These are phyloP conservation scores for Penaeus japonicus DNA, from an alignment of 1,140 invertebrate species.

Conservation along the genomic window DNA sequence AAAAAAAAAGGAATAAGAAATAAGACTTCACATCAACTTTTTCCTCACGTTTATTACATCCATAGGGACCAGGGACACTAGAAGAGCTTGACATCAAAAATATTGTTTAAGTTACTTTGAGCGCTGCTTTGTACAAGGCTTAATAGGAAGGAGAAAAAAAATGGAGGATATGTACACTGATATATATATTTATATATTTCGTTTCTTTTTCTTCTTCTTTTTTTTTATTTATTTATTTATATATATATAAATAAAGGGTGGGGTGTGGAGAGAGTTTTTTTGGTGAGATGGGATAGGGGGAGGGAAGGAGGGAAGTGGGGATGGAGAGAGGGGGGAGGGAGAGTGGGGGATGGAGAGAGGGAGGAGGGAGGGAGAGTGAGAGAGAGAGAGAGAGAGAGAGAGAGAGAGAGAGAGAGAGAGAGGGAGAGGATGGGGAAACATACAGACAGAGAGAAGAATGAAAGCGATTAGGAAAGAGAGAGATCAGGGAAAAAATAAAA, in stretches of 20 bases:
- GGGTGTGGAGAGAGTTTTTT: too few relatives aligned
- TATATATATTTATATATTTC: too few relatives aligned
- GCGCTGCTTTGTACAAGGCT: conserved; percentile 47
- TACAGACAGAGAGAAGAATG: not conserved
- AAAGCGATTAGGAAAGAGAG: too few relatives aligned
- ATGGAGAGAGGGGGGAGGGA: not conserved
- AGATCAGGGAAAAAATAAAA: too few relatives aligned
- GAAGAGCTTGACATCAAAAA: conserved; percentile 35
- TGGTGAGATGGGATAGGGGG: too few relatives aligned
- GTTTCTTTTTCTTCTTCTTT: too few relatives aligned
- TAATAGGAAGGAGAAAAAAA: not conserved
- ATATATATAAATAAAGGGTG: too few relatives aligned
- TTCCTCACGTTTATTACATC: conserved; percentile 37
- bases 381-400: not conserved
- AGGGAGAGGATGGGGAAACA: not conserved
- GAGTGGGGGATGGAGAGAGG: not conserved
- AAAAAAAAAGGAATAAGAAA: not conserved
- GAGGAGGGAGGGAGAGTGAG: not conserved
- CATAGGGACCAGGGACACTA: conserved; percentile 19
- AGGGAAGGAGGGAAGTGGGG: too few relatives aligned
- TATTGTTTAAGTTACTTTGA: conserved; percentile 42
- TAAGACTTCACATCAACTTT: not conserved
- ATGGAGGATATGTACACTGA: not conserved
- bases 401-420: not conserved
- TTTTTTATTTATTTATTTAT: too few relatives aligned